Percentiles rank a stretch among this genome's conserved stretches.
phyloP scores from a whole-genome alignment of 1,140 invertebrate species.

The Rhagoletis pomonella region DNA sequence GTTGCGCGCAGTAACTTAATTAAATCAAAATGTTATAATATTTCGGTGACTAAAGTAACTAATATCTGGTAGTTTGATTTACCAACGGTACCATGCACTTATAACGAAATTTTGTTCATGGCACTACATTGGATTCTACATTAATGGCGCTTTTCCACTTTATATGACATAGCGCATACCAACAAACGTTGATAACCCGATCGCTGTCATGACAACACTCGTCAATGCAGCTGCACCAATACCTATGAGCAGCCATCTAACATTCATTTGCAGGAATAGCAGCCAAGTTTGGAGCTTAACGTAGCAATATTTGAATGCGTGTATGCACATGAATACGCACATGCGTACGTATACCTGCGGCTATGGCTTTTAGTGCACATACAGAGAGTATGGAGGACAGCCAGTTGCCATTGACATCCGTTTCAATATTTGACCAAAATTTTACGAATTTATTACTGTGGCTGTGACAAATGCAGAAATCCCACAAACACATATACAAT shows the following conservation, averaged over 20 bases:
- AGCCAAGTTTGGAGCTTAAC: neutral
- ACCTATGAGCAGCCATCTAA: neutral
- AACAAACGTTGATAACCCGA: neutral
- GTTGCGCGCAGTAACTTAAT: neutral
- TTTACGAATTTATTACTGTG: neutral
- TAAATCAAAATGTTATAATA: neutral
- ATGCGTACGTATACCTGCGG: neutral
- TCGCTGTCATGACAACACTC: constrained; percentile 1
- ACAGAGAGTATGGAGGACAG: neutral
- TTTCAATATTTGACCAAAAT: constrained; percentile 6
- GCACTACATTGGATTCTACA: neutral
- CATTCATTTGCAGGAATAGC: neutral
- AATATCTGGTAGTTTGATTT: neutral
- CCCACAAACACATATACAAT: neutral
- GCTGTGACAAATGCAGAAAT: neutral
- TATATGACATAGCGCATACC: neutral
- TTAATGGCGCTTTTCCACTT: neutral
- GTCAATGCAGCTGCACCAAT: neutral
- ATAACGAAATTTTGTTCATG: neutral
- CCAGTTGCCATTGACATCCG: neutral
- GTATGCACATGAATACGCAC: neutral
- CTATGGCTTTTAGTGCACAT: neutral
- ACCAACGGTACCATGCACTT: neutral
- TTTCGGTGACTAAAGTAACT: neutral
- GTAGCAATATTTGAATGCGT: neutral